Percentiles rank a stretch among this genome's conserved stretches.
These are phyloP conservation scores for Clarias batrachus DNA, from an alignment of 2,113 vertebrate genomes.

Conservation along the genomic window DNA sequence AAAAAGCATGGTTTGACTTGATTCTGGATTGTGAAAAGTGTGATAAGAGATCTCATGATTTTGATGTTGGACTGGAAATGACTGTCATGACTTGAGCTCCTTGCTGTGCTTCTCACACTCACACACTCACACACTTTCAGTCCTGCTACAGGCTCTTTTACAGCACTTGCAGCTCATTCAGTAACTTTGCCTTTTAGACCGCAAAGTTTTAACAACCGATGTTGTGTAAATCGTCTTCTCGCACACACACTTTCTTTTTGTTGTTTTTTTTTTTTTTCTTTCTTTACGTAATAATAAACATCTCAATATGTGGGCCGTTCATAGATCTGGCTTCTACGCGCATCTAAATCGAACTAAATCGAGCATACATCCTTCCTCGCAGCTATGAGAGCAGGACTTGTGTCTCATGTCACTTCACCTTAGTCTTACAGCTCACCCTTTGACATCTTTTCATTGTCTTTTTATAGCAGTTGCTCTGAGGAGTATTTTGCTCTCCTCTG, in stretches of 20 bases:
- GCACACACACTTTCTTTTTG: neutral
- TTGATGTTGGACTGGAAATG: neutral
- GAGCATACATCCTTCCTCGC: neutral
- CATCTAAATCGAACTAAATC: neutral
- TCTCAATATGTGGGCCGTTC: neutral
- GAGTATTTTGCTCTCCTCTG: slow-evolving; percentile 36
- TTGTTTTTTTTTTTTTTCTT: neutral
- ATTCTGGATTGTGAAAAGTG: neutral
- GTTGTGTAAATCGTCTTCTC: too few relatives aligned
- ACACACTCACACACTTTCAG: too few relatives aligned
- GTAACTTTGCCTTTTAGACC: neutral
- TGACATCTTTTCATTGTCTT: neutral
- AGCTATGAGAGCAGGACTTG: too few relatives aligned
- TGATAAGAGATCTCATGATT: neutral
- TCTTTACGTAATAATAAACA: too few relatives aligned
- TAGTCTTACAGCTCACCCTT: neutral
- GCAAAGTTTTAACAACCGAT: too few relatives aligned
- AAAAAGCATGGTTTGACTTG: neutral
- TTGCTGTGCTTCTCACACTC: neutral
- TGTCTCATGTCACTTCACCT: neutral
- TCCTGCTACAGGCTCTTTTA: neutral
- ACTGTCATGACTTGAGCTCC: neutral
- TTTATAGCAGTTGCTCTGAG: slow-evolving; percentile 34
- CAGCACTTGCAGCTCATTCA: neutral
- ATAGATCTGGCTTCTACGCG: neutral